A percentile compares a stretch with the other conserved stretches of the same genome.
Conservation (phyloP, 2,888 invertebrate species). For the Andricus quercusramuli region DNA sequence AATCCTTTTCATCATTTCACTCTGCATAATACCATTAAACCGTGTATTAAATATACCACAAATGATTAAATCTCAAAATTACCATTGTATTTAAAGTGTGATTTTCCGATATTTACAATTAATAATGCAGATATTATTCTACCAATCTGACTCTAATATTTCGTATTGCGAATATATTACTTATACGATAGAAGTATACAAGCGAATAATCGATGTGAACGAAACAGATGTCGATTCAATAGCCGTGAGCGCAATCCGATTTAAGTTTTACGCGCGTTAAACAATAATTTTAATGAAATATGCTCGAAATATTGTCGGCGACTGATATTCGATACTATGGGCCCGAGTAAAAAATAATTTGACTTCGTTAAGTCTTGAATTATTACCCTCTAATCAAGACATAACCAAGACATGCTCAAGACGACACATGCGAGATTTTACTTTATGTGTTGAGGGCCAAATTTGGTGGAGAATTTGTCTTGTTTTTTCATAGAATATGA, state of each 20-base stretch:
- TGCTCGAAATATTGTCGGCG: background rate
- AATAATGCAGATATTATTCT: background rate
- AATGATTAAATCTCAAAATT: slow-evolving; percentile 11
- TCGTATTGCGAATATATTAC: background rate
- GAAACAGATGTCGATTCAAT: slow-evolving; percentile 32
- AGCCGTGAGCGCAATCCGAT: slow-evolving; percentile 18
- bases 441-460: too few relatives aligned
- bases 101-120: background rate
- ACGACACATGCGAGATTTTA: too few relatives aligned
- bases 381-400: too few relatives aligned
- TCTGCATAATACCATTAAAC: background rate
- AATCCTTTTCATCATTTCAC: background rate
- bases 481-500: too few relatives aligned
- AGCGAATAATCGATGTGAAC: slow-evolving; percentile 18
- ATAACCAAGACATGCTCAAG: too few relatives aligned
- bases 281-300: background rate
- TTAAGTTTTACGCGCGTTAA: slow-evolving; percentile 2
- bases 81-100: background rate
- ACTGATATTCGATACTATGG: background rate
- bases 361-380: too few relatives aligned
- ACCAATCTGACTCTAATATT: background rate
- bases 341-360: too few relatives aligned
- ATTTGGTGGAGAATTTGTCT: too few relatives aligned
- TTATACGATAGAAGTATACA: background rate
- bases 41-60: background rate